Evolutionary conservation across 37 sponge, comb jelly and placozoan species (phyloP).

Genomic region (Oopsacas minuta): DNA sequence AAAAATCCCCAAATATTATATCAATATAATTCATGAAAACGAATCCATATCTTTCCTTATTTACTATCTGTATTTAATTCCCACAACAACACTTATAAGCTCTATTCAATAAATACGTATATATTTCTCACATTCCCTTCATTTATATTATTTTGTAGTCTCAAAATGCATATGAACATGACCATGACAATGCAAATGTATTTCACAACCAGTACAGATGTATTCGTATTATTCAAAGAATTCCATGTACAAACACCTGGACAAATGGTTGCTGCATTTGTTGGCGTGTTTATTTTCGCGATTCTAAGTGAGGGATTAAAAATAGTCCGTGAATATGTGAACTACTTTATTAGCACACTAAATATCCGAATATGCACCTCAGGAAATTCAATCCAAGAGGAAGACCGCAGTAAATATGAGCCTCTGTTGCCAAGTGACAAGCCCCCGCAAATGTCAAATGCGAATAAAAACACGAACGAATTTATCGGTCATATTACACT

Average conservation of each 20-base stretch:
- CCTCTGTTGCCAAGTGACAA: neutral
- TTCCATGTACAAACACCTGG: neutral
- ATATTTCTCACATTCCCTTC: too few relatives aligned
- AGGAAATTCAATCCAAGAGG: neutral
- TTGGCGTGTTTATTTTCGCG: slow-evolving; percentile 32
- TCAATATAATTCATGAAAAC: too few relatives aligned
- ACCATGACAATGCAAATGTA: neutral
- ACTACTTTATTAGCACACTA: neutral
- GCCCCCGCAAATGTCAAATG: neutral
- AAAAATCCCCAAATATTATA: too few relatives aligned
- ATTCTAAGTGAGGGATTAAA: slow-evolving; percentile 48
- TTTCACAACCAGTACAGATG: slow-evolving; percentile 6
- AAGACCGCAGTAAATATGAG: neutral
- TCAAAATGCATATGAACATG: slow-evolving; percentile 14
- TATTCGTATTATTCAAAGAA: neutral
- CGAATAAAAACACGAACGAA: neutral
- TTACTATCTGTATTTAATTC: too few relatives aligned
- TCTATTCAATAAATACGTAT: too few relatives aligned
- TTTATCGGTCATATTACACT: slow-evolving; percentile 36
- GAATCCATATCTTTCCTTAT: too few relatives aligned
- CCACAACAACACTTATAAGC: too few relatives aligned
- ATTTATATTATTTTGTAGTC: neutral
- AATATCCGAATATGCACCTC: neutral
- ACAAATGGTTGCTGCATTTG: slow-evolving; percentile 30
- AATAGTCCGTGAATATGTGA: slow-evolving; percentile 35